A percentile compares a stretch with the other conserved stretches of the same genome.
These are phyloP conservation scores for Limnephilus lunatus DNA, from an alignment of 2,888 invertebrate genomes.

Conservation along the genomic window DNA sequence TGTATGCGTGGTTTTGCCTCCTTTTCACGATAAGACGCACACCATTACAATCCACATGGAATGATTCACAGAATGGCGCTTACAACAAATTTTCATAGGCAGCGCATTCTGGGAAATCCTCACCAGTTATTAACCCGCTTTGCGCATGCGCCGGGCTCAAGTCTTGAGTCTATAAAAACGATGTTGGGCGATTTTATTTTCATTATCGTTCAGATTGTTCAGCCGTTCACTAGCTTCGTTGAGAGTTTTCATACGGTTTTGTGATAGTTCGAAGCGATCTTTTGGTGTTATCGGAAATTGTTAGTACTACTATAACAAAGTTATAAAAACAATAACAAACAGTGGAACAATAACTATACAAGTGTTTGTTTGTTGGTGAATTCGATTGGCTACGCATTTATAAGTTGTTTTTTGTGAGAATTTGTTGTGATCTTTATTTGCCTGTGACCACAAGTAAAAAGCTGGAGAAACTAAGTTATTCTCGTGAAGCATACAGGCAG, in stretches of 20 bases:
- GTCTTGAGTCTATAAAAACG: slow-evolving; percentile 54
- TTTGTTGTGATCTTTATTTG: slow-evolving; percentile 10
- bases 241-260: slow-evolving; percentile 21
- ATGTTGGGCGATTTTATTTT: background rate
- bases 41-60: background rate
- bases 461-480: slow-evolving; percentile 50
- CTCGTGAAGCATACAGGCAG: slow-evolving; percentile 38
- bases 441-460: slow-evolving; percentile 12
- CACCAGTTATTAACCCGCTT: background rate
- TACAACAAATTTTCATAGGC: slow-evolving; percentile 33
- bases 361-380: slow-evolving; percentile 20
- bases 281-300: slow-evolving; percentile 9
- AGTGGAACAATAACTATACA: slow-evolving; percentile 20
- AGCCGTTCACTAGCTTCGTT: slow-evolving; percentile 7
- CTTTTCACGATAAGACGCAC: background rate
- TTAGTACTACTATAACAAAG: background rate
- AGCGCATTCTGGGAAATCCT: slow-evolving; percentile 60
- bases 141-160: slow-evolving; percentile 46
- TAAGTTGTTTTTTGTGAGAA: background rate
- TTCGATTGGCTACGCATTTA: background rate
- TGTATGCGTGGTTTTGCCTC: background rate
- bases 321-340: slow-evolving; percentile 19
- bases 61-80: slow-evolving; percentile 64
- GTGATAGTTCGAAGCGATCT: slow-evolving; percentile 35
- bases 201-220: slow-evolving; percentile 30